Evolutionary conservation across 2,113 vertebrate genomes (phyloP).

Genomic region (Plectropomus leopardus): DNA sequence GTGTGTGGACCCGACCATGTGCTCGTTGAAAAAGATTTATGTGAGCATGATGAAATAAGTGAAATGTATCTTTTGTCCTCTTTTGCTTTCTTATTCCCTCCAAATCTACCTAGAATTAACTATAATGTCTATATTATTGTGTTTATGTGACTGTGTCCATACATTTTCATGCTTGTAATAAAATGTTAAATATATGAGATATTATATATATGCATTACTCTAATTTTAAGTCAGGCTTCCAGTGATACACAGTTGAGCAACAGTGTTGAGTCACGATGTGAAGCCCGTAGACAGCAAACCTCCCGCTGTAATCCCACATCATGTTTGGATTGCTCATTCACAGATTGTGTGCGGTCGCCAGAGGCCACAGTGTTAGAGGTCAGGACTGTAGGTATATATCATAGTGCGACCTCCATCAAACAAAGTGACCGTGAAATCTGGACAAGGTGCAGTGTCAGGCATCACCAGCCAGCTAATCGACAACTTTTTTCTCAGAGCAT

Average conservation of each 20-base stretch:
- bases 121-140: not conserved
- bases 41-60: not conserved
- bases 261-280: constrained; percentile 21
- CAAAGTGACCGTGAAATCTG: constrained; percentile 72
- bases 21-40: constrained; percentile 18
- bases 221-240: constrained; percentile 32
- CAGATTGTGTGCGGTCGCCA: constrained; percentile 42
- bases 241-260: constrained; percentile 9
- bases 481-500: constrained; percentile 29
- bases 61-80: constrained; percentile 14
- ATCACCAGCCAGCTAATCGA: constrained; percentile 45
- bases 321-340: constrained; percentile 56
- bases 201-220: not conserved
- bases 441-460: constrained; percentile 68
- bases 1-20: not conserved
- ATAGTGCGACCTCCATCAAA: constrained; percentile 56
- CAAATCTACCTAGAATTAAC: not conserved
- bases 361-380: constrained; percentile 64
- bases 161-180: constrained; percentile 13
- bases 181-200: not conserved
- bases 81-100: constrained; percentile 35
- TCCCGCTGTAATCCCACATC: constrained; percentile 42
- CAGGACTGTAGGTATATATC: constrained; percentile 64
- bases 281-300: constrained; percentile 18
- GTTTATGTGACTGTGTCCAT: not conserved